Percentiles rank a stretch among this genome's conserved stretches.
Conservation (phyloP, 1,140 invertebrate species). For the Venturia canescens region DNA sequence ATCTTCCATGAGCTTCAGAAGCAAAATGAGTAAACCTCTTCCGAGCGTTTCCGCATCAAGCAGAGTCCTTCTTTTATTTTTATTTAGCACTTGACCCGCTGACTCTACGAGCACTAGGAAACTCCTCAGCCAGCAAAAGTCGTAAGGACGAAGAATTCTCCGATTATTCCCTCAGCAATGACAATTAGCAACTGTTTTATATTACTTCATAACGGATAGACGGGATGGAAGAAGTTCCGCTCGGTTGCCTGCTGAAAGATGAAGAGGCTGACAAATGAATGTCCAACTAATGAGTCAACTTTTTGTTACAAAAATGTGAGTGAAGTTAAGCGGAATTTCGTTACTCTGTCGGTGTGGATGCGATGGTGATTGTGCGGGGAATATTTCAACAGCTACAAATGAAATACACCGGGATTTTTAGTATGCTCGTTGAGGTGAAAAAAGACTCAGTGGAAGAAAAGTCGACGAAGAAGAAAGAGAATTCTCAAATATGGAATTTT, state of each 20-base stretch:
- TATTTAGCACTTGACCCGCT: conserved; percentile 21
- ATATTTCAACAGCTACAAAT: conserved; percentile 23
- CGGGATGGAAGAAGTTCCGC: conserved; percentile 5
- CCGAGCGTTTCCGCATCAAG: background rate
- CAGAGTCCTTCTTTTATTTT: background rate
- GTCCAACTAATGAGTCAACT: conserved; percentile 36
- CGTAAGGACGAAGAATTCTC: background rate
- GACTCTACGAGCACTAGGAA: background rate
- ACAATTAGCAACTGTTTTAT: conserved; percentile 36
- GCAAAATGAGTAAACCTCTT: background rate
- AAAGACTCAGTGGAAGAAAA: background rate
- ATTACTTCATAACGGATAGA: conserved; percentile 13
- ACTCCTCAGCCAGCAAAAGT: background rate
- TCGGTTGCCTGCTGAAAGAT: background rate
- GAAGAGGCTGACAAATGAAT: conserved; percentile 21
- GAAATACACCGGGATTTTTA: conserved; percentile 16
- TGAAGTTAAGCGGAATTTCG: conserved; percentile 15
- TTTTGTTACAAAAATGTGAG: conserved; percentile 33
- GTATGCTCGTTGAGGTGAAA: background rate
- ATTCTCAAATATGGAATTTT: background rate
- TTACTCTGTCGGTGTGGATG: background rate
- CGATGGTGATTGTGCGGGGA: background rate
- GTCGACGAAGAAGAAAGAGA: background rate
- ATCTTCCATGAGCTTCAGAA: background rate
- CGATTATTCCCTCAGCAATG: conserved; percentile 13